phyloP scores from a whole-genome alignment of 1,140 invertebrate genomes.

The Drosophila neocordata region DNA sequence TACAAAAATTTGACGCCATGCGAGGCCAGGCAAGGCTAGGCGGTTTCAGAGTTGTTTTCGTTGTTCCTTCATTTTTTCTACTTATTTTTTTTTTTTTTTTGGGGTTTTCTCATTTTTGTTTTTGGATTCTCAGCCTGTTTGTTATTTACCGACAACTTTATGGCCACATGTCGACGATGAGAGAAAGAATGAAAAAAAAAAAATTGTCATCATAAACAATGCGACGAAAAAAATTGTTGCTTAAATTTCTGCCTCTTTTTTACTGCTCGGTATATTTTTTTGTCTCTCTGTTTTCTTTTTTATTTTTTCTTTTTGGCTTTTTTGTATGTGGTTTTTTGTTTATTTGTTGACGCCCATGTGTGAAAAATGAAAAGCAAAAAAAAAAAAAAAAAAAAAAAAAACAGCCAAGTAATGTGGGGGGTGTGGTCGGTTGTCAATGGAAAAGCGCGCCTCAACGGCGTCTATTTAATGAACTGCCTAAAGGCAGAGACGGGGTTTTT shows the following conservation, averaged over 20 bases:
- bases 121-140: constrained; percentile 54
- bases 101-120: no score
- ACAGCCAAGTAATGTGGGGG: constrained; percentile 54
- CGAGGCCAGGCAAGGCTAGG: constrained; percentile 1
- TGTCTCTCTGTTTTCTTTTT: constrained; percentile 1
- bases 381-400: not conserved
- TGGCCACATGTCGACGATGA: constrained; percentile 70
- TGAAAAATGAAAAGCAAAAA: constrained; percentile 75
- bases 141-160: constrained; percentile 79
- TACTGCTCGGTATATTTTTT: constrained; percentile 27
- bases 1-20: constrained; percentile 23
- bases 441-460: constrained; percentile 70
- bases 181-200: constrained; percentile 19
- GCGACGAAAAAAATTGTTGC: constrained; percentile 61
- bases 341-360: constrained; percentile 65
- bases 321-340: constrained; percentile 12
- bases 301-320: constrained; percentile 12
- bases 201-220: constrained; percentile 78
- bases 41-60: constrained; percentile 10
- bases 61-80: constrained; percentile 9
- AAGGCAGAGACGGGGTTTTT: constrained; percentile 20
- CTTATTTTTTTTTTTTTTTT: no score
- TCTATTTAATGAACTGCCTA: constrained; percentile 77
- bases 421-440: constrained; percentile 52
- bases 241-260: constrained; percentile 52